These are phyloP conservation scores for Pseudomyrmex sp. DNA, from an alignment of 1,140 invertebrate genomes.

Conservation along the genomic window DNA sequence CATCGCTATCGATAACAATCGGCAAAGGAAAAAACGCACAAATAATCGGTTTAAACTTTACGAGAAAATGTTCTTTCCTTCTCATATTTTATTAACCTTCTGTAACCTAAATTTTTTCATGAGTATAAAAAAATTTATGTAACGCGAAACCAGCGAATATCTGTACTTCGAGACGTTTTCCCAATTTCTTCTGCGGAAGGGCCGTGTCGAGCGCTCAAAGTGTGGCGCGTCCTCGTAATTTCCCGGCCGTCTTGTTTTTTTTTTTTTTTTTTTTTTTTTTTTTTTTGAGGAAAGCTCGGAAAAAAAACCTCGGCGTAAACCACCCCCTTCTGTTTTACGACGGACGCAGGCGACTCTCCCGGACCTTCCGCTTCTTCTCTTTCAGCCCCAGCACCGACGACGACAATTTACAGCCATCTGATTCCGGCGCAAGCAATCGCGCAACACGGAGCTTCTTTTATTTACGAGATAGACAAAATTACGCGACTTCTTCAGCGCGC, in stretches of 20 bases:
- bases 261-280: not conserved
- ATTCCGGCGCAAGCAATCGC: constrained; percentile 75
- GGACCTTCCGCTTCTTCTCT: constrained; percentile 39
- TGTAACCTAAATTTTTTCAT: too few relatives aligned
- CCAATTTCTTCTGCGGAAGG: constrained; percentile 10
- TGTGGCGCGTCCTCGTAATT: constrained; percentile 17
- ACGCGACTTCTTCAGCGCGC: not conserved
- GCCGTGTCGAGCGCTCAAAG: constrained; percentile 25
- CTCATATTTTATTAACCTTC: too few relatives aligned
- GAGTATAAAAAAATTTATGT: not conserved
- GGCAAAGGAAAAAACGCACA: too few relatives aligned
- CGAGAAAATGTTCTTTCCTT: not conserved
- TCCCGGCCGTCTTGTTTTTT: constrained; percentile 12
- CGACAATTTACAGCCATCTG: constrained; percentile 81
- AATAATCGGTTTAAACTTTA: too few relatives aligned
- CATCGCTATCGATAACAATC: constrained; percentile 1
- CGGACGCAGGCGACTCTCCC: constrained; percentile 23
- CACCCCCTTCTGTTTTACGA: constrained; percentile 38
- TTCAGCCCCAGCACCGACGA: constrained; percentile 38
- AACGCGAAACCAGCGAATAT: constrained; percentile 19
- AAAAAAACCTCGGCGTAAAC: constrained; percentile 31
- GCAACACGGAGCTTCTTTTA: constrained; percentile 66
- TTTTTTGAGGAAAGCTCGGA: not conserved
- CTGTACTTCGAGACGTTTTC: constrained; percentile 28
- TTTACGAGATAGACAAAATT: constrained; percentile 73